Evolutionary conservation across 2,113 vertebrate genomes (phyloP).

Genomic region (Pholis gunnellus): DNA sequence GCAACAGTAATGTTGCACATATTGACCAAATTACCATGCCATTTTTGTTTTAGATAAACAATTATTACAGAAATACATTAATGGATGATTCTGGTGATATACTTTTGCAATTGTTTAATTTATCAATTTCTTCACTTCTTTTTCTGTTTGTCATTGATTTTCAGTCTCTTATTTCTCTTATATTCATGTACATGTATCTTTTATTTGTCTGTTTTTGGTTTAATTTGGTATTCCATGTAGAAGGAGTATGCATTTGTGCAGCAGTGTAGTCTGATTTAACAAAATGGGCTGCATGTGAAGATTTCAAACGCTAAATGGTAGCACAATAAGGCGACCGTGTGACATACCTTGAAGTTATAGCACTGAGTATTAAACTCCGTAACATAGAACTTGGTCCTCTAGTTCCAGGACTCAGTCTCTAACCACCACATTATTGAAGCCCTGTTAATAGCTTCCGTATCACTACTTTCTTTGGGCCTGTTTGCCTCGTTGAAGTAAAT

Average conservation of each 20-base stretch:
- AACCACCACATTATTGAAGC: background rate
- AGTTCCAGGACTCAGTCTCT: too few relatives aligned
- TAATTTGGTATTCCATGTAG: background rate
- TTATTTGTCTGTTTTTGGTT: background rate
- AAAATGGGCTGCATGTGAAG: background rate
- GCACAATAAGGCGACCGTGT: background rate
- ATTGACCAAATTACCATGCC: background rate
- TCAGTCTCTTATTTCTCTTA: background rate
- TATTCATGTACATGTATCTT: background rate
- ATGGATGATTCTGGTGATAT: background rate
- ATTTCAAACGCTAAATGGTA: background rate
- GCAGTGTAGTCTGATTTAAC: background rate
- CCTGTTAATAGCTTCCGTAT: background rate
- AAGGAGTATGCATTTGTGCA: background rate
- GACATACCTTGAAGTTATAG: background rate
- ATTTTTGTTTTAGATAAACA: background rate
- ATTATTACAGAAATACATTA: background rate
- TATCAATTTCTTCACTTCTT: background rate
- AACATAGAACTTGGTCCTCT: background rate
- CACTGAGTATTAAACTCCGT: background rate
- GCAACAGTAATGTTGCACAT: background rate
- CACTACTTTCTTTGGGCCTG: background rate
- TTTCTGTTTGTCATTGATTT: background rate
- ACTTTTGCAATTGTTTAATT: background rate
- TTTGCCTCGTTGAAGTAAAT: background rate